These are phyloP conservation scores for Ophioninae sp. DNA, from an alignment of 2,888 invertebrate genomes.

Conservation along the genomic window DNA sequence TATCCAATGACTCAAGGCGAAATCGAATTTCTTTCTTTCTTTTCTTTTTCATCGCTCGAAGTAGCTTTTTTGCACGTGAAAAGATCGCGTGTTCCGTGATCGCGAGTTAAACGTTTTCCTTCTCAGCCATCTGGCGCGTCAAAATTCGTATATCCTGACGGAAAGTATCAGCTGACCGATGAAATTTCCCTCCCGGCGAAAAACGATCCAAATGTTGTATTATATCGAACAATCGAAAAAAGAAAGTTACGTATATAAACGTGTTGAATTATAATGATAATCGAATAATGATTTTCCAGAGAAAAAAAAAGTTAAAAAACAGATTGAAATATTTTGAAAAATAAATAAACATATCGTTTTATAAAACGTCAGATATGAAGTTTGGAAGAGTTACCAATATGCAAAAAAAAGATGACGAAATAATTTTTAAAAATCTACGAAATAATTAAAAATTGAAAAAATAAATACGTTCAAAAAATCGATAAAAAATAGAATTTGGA, in stretches of 20 bases:
- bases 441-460: no score
- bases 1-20: conserved; percentile 1
- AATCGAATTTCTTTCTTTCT: background rate
- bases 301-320: no score
- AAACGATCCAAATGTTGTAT: background rate
- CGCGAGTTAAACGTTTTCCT: conserved; percentile 15
- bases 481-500: no score
- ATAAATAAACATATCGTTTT: background rate
- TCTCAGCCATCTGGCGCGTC: conserved; percentile 38
- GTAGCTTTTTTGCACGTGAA: background rate
- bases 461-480: no score
- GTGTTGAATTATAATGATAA: no score
- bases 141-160: conserved; percentile 19
- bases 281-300: no score
- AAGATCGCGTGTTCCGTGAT: conserved; percentile 10
- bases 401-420: no score
- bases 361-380: no score
- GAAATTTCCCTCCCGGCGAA: conserved; percentile 9
- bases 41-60: background rate
- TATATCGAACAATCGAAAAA: background rate
- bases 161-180: conserved; percentile 23
- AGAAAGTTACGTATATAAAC: background rate
- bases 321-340: background rate
- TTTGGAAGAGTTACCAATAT: no score
- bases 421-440: no score